Percentiles rank a stretch among this genome's conserved stretches.
Evolutionary conservation across 2,797 vertebrate genomes (phyloP).

Genomic region (Choloepus didactylus): DNA sequence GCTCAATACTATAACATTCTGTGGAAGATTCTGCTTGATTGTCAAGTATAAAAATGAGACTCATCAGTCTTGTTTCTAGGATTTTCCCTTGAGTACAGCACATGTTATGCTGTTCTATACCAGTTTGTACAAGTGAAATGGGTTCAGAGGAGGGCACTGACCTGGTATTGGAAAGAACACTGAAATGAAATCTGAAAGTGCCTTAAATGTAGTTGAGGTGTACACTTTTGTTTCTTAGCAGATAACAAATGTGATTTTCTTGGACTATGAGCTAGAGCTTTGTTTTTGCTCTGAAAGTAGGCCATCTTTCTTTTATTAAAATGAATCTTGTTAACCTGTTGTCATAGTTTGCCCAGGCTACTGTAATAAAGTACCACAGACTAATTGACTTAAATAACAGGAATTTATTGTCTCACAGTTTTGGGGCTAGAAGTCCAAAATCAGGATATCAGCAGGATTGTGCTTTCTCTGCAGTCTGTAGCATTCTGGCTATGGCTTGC

Average conservation of each 20-base stretch:
- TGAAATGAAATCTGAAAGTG: not conserved
- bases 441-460: too few species aligned
- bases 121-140: not conserved
- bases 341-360: too few species aligned
- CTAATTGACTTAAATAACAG: too few species aligned
- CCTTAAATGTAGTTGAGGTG: not conserved
- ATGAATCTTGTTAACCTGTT: conserved; percentile 28
- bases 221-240: conserved; percentile 4
- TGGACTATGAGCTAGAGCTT: not conserved
- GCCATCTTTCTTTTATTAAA: conserved; percentile 40
- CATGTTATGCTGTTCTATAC: not conserved
- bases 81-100: not conserved
- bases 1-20: not conserved
- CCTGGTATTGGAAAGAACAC: not conserved
- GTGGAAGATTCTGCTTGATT: conserved; percentile 26
- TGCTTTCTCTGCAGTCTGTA: too few species aligned
- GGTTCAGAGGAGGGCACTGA: not conserved
- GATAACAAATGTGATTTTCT: conserved; percentile 21
- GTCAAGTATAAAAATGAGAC: conserved; percentile 28
- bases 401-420: too few species aligned
- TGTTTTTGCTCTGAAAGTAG: conserved; percentile 41
- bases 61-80: not conserved
- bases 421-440: too few species aligned
- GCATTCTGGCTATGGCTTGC: too few species aligned
- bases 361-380: too few species aligned